A percentile compares a stretch with the other conserved stretches of the same genome.
Conservation (phyloP, 2,888 invertebrate species). For the Dexiosoma caninum region DNA sequence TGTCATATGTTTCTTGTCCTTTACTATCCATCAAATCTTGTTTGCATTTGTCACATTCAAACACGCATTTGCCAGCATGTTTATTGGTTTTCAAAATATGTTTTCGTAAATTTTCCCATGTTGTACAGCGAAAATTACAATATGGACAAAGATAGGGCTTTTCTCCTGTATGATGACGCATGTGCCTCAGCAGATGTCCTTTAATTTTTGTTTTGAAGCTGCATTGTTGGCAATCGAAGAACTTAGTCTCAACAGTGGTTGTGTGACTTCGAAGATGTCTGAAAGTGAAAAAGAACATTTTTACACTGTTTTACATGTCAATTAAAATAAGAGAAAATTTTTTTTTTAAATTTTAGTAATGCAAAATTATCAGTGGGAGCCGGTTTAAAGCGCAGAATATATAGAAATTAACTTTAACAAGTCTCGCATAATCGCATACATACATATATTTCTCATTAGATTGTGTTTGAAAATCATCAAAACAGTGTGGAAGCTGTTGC, state of each 20-base stretch:
- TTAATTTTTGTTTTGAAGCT: constrained; percentile 83
- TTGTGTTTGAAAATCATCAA: no score
- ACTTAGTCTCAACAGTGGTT: constrained; percentile 72
- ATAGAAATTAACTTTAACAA: no score
- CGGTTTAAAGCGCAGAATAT: no score
- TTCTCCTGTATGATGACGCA: constrained; percentile 86
- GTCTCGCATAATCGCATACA: no score
- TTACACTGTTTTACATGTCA: no score
- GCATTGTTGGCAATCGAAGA: constrained; percentile 83
- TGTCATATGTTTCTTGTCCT: background rate
- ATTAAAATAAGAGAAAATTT: no score
- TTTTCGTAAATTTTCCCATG: constrained; percentile 91
- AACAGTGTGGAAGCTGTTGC: no score
- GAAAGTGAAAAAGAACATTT: constrained; percentile 36
- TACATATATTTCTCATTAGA: no score
- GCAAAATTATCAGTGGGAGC: no score
- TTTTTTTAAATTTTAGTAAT: no score
- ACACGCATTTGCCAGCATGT: constrained; percentile 87
- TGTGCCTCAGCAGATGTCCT: constrained; percentile 87
- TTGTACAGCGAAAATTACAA: constrained; percentile 87
- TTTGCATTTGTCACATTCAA: constrained; percentile 85
- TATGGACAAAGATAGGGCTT: constrained; percentile 92
- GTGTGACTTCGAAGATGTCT: constrained; percentile 71
- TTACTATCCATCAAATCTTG: background rate
- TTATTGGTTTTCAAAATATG: constrained; percentile 88